Percentiles rank a stretch among this genome's conserved stretches.
Evolutionary conservation across 1,140 invertebrate species (phyloP).

Genomic region (Drosophila mojavensis): DNA sequence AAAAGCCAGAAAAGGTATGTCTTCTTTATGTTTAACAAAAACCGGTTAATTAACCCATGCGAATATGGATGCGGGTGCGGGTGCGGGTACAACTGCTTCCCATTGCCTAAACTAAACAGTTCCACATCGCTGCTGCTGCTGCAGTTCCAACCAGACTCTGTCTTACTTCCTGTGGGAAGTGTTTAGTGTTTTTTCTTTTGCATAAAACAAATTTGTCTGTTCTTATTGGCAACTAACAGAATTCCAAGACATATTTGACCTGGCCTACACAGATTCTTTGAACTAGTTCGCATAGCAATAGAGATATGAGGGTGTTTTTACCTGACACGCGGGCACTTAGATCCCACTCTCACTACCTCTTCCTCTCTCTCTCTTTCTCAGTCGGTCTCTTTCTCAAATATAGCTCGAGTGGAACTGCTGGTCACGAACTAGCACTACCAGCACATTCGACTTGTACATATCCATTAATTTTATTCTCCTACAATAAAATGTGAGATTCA

Average conservation of each 20-base stretch:
- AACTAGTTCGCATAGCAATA: conserved; percentile 6
- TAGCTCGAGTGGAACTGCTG: conserved; percentile 68
- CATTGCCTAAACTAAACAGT: conserved; percentile 19
- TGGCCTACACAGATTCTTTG: neutral
- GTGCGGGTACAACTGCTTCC: conserved; percentile 9
- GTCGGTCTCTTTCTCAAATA: conserved; percentile 15
- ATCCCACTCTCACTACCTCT: neutral
- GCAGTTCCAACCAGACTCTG: conserved; percentile 21
- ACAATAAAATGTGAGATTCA: conserved; percentile 73
- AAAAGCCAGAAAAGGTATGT: conserved; percentile 87
- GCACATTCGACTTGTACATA: conserved; percentile 69
- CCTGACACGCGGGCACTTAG: conserved; percentile 9
- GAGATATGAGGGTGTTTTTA: conserved; percentile 13
- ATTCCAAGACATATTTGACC: conserved; percentile 36
- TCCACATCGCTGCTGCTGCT: conserved; percentile 34
- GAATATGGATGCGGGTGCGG: conserved; percentile 24
- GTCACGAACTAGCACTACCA: conserved; percentile 71
- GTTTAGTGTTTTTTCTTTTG: conserved; percentile 32
- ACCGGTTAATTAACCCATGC: conserved; percentile 48
- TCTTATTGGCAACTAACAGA: conserved; percentile 8
- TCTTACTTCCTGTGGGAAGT: conserved; percentile 55
- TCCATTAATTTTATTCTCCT: conserved; percentile 81
- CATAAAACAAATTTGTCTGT: conserved; percentile 8
- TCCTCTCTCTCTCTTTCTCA: neutral
- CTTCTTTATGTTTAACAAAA: conserved; percentile 9